phyloP scores from a whole-genome alignment of 2,113 vertebrate species.

The Aldabrachelys gigantea region DNA sequence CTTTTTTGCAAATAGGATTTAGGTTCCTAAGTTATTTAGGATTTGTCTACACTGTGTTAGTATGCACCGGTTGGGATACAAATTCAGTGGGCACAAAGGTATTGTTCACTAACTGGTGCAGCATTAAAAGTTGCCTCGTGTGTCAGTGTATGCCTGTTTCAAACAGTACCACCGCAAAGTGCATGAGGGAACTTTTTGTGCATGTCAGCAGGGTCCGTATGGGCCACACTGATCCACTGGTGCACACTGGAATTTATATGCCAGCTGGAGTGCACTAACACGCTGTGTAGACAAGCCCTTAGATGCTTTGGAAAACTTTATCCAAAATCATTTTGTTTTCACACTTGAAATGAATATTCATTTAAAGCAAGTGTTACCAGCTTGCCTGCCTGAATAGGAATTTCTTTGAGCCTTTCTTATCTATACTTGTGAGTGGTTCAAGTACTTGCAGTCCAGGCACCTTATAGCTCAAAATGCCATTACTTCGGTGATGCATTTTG shows the following conservation, averaged over 20 bases:
- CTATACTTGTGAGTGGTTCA: not conserved
- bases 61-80: not conserved
- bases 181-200: not conserved
- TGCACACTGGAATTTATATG: not conserved
- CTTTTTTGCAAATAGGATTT: not conserved
- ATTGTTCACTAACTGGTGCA: not conserved
- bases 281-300: not conserved
- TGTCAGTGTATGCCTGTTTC: not conserved
- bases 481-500: slow-evolving; percentile 53
- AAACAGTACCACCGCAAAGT: not conserved
- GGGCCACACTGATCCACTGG: not conserved
- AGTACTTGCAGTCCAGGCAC: slow-evolving; percentile 32
- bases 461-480: slow-evolving; percentile 43
- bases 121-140: not conserved
- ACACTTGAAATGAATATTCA: not conserved
- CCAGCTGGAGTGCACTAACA: not conserved
- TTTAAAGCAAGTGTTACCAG: not conserved
- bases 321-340: not conserved
- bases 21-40: not conserved
- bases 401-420: slow-evolving; percentile 26
- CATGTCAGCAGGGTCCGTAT: not conserved
- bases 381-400: not conserved
- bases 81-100: not conserved
- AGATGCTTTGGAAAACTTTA: not conserved
- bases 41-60: not conserved